Conservation (phyloP, 2,888 invertebrate species). For the Trissonchulus latispiculum region DNA sequence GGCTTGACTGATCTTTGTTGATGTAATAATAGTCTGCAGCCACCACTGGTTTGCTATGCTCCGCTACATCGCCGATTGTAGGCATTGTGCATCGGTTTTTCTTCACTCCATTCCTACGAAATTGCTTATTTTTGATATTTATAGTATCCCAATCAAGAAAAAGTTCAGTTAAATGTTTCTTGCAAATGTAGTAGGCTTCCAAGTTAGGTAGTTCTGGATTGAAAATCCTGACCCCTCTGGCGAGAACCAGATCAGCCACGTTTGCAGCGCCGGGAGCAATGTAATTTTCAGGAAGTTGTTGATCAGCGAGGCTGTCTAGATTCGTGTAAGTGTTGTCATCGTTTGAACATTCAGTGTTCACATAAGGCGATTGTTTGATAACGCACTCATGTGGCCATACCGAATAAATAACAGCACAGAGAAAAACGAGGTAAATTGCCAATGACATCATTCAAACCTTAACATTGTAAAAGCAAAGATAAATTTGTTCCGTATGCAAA, state of each 20-base stretch:
- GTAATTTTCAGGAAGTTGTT: neutral
- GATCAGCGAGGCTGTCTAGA: too few relatives aligned
- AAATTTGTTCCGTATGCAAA: too few relatives aligned
- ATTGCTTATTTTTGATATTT: neutral
- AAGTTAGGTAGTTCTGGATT: neutral
- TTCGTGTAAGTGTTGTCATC: too few relatives aligned
- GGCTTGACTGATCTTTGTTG: neutral
- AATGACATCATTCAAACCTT: too few relatives aligned
- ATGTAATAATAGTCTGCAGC: neutral
- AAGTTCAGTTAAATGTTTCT: neutral
- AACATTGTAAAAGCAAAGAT: too few relatives aligned
- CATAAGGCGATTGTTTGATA: too few relatives aligned
- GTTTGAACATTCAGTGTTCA: too few relatives aligned
- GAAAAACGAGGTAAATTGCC: too few relatives aligned
- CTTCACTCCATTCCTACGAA: neutral
- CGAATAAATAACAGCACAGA: too few relatives aligned
- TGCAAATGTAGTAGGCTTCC: neutral
- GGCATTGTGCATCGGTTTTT: neutral
- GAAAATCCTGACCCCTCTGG: neutral
- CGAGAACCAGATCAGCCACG: neutral
- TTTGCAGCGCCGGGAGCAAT: neutral
- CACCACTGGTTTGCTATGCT: neutral
- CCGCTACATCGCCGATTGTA: neutral
- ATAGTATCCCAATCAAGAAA: neutral
- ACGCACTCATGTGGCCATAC: too few relatives aligned